These are phyloP conservation scores for Meloidogyne exigua DNA, from an alignment of 1,140 invertebrate genomes.

Conservation along the genomic window DNA sequence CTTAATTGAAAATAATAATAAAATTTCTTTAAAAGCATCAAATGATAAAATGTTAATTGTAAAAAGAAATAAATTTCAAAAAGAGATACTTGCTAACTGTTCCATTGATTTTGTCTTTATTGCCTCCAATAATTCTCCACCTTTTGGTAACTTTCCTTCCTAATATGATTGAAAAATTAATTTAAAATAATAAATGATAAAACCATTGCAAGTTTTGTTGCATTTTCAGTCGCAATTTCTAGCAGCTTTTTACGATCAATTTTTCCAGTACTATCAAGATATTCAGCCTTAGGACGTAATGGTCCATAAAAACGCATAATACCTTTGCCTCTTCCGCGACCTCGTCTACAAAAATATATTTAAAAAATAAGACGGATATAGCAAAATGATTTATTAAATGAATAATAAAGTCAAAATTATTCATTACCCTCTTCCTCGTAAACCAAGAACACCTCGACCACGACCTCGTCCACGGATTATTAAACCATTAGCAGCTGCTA, in stretches of 20 bases:
- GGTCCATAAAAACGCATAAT: constrained; percentile 12
- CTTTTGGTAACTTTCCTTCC: constrained; percentile 38
- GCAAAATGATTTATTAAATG: neutral
- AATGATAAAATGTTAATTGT: neutral
- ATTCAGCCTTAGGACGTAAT: constrained; percentile 17
- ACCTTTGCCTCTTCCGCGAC: constrained; percentile 4
- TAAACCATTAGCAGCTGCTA: neutral
- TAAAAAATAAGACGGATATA: neutral
- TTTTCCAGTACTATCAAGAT: constrained; percentile 25
- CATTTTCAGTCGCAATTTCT: constrained; percentile 37
- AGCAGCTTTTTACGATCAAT: constrained; percentile 30
- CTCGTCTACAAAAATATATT: neutral
- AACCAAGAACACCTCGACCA: neutral
- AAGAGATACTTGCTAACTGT: constrained; percentile 30
- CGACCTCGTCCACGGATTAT: neutral
- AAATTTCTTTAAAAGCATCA: neutral
- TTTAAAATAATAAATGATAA: neutral
- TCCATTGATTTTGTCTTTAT: constrained; percentile 37
- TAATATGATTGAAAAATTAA: constrained; percentile 9
- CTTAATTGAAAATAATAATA: neutral
- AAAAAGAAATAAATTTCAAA: neutral
- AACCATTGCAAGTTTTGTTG: constrained; percentile 38
- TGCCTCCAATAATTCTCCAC: constrained; percentile 30
- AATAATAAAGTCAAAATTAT: neutral
- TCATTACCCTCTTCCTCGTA: constrained; percentile 19